Evolutionary conservation across 2,888 invertebrate genomes (phyloP), one percentile per base, ranked within the genome.

Genomic region (Lobophora halterata): DNA sequence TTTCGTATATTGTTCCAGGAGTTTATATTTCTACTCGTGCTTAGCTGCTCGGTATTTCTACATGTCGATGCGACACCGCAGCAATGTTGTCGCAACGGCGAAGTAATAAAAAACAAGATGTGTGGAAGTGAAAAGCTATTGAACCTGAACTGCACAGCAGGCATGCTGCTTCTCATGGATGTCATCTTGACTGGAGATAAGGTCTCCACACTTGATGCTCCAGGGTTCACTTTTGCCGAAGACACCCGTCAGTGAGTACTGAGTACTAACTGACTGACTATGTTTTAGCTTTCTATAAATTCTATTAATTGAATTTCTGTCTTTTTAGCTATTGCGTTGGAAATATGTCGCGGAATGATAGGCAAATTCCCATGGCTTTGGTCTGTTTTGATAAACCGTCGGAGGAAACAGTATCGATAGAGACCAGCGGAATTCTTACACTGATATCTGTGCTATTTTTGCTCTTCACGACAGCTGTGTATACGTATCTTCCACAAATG

Each of bases 351-450:
- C 55, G 50, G 2, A 79, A 80, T 49, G 41, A 13, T 6, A 62
- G 55, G 38, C 57, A 45, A 8, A 49, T 74, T 0, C 57, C 69
- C 1, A 71, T 78, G 5, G 89, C 88, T 0, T 47, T 89, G 14
- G 76, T 85, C 1, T 86, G 88, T 47, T 87, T 97, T 93, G 75
- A 99, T 72, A 28, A 97, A 79, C 92, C 97, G 78, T 10, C 89
- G 78, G 49, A 93, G 79, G 18, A 11, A 4, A 14, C 88, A 75
- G 59, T 55, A 33, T 60, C 65, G 3, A 68, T 79, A 7, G 78
- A 82, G 44, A 82, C 77, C 18, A 79, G 73, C 28, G 82, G 89
- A 1, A 70, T 80, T 4, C 63, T 89, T 3, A 74, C 83, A 0
- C 71, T 89, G 1, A 67, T 89, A n/a, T 91, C 91, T 0, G 88